Evolutionary conservation across 1,140 invertebrate species (phyloP).

Genomic region (Listronotus oregonensis): DNA sequence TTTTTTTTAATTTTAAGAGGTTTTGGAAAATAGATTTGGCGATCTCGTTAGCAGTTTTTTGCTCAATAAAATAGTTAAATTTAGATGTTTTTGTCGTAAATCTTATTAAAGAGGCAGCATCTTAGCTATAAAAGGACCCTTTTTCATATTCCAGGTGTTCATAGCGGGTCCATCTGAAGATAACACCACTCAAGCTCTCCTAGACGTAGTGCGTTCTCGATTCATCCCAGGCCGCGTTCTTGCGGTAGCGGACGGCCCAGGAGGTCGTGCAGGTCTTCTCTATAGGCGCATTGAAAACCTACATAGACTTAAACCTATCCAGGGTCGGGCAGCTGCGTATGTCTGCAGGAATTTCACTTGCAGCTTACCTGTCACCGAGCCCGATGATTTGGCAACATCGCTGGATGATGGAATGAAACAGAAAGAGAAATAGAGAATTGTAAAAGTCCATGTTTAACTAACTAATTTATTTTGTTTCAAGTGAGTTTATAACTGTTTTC

Average conservation of each 20-base stretch:
- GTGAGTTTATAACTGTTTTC: no score
- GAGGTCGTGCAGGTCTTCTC: slow-evolving; percentile 54
- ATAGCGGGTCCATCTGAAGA: slow-evolving; percentile 69
- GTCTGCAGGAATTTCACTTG: slow-evolving; percentile 82
- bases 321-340: slow-evolving; percentile 72
- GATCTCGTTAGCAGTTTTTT: no score
- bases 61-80: no score
- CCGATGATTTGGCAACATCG: slow-evolving; percentile 66
- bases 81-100: no score
- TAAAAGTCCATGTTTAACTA: no score
- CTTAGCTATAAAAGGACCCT: no score
- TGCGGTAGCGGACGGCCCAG: slow-evolving; percentile 65
- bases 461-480: no score
- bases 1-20: no score
- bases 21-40: no score
- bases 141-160: slow-evolving; percentile 62
- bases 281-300: slow-evolving; percentile 48
- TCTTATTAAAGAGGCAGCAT: no score
- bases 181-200: slow-evolving; percentile 68
- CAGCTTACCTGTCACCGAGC: slow-evolving; percentile 75
- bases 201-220: slow-evolving; percentile 68
- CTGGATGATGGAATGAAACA: slow-evolving; percentile 58
- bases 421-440: no score
- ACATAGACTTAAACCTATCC: slow-evolving; percentile 51
- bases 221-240: slow-evolving; percentile 74